Conservation (phyloP, 2,113 vertebrate species). For the Cercocebus atys region DNA sequence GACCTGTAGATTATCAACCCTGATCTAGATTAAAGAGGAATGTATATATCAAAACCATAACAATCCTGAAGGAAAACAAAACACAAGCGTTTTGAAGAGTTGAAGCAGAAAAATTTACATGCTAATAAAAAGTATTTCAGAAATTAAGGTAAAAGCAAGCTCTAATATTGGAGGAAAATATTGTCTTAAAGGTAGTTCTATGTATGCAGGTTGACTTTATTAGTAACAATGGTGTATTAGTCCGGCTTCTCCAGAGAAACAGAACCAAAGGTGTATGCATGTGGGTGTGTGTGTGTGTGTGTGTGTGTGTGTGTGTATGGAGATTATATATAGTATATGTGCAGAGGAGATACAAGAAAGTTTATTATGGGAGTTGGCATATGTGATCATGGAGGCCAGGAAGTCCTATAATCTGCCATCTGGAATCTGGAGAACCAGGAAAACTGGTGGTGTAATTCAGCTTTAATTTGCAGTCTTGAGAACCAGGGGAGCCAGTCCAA, state of each 20-base stretch:
- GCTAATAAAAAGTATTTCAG: not conserved
- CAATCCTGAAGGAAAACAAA: not conserved
- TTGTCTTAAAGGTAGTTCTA: not conserved
- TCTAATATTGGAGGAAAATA: not conserved
- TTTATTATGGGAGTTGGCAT: not conserved
- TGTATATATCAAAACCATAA: not conserved
- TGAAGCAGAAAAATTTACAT: not conserved
- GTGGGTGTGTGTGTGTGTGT: not conserved
- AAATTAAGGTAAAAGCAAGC: not conserved
- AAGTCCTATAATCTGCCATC: not conserved
- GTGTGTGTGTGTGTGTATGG: not conserved
- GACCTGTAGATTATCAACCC: too few species aligned
- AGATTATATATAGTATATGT: not conserved
- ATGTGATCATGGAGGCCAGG: too few species aligned
- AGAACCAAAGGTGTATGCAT: not conserved
- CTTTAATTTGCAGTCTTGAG: not conserved
- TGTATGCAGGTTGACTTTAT: not conserved
- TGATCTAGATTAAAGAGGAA: not conserved
- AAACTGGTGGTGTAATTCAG: not conserved
- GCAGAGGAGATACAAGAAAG: not conserved
- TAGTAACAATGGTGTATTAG: not conserved
- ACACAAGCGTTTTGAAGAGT: not conserved
- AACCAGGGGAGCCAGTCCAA: not conserved
- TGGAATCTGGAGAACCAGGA: not conserved
- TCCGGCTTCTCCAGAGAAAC: not conserved